Base-by-base conservation (phyloP, 2,888 invertebrate species). In the Eilema griseolum region DNA sequence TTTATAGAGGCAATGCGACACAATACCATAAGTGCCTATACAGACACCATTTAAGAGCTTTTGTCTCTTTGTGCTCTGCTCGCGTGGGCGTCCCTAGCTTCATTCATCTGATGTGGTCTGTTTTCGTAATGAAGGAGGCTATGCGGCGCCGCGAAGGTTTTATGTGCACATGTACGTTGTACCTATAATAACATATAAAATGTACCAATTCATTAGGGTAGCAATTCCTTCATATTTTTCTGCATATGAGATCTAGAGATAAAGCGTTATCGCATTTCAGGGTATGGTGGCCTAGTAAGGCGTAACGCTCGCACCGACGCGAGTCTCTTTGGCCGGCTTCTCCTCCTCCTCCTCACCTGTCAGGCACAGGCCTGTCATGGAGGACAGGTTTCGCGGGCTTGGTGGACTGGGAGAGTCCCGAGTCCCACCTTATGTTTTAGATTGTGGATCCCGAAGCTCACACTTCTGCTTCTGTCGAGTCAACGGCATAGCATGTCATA, bases 61-160 rank as follows among this genome's bases (percentile, higher is more conserved):
- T 90, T 90, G 89, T 91, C 87, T 91, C 85, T 89, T 91, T 90
- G 91, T 89, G 80, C 85, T 71, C 75, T 71, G 61, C 75, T 71
- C 72, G 92, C 89, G 94, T 94, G 91, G 94, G 94, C 88, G 94
- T 86, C 92, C 92, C 92, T 88, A 81, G 84, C 85, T 88, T 90
- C 91, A 92, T 93, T 92, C 91, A 93, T 89, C 90, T 88, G 87
- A 88, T 87, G 85, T 83, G 85, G 86, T 89, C 86, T 90, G 89
- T 91, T 91, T 92, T 91, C 89, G 88, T 91, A 89, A 91, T 88
- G 89, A 88, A 85, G 83, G 85, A 90, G 90, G 87, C 88, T 89
- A 83, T 77, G 84, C 82, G 90, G 89, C 90, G 88, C 82, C 85
- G 75, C 74, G 75, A 83, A 84, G 90, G 85, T 81, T 82, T 85